phyloP scores from a whole-genome alignment of 2,888 invertebrate species.

The Nomada ferruginata region DNA sequence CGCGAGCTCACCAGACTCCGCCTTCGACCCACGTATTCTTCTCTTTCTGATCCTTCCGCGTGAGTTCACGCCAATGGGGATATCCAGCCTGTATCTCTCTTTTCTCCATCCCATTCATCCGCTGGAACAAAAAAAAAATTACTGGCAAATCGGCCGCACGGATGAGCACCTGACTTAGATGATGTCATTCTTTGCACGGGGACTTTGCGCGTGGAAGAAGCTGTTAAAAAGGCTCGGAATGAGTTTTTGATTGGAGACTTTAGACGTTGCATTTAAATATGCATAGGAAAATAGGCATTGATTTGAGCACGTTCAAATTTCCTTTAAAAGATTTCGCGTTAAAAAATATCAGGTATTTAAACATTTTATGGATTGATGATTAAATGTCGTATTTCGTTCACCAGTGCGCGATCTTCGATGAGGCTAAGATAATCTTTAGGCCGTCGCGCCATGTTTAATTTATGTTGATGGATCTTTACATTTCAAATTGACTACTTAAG shows the following conservation, averaged over 20 bases:
- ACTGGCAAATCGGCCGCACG: constrained; percentile 62
- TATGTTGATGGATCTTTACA: constrained; percentile 78
- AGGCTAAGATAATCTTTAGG: constrained; percentile 46
- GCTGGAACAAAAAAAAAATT: constrained; percentile 59
- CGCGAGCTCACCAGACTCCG: constrained; percentile 53
- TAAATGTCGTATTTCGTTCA: not conserved
- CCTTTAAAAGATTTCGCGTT: not conserved
- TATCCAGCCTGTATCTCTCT: constrained; percentile 37
- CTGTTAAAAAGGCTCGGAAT: constrained; percentile 18
- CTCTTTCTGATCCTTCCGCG: constrained; percentile 73
- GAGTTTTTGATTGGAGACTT: constrained; percentile 46
- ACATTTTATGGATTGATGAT: no score
- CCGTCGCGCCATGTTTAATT: constrained; percentile 70
- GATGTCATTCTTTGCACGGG: constrained; percentile 45
- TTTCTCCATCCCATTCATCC: constrained; percentile 5
- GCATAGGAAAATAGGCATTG: no score
- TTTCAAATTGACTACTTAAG: constrained; percentile 76
- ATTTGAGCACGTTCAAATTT: no score
- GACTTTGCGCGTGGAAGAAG: constrained; percentile 42
- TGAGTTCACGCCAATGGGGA: constrained; percentile 70
- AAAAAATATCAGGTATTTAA: no score
- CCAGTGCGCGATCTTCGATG: constrained; percentile 37
- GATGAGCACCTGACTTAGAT: constrained; percentile 52
- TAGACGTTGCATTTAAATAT: not conserved
- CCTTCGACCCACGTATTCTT: constrained; percentile 56